These are phyloP conservation scores for Sphaeridia pumilis DNA, from an alignment of 2,888 invertebrate genomes.

Conservation along the genomic window DNA sequence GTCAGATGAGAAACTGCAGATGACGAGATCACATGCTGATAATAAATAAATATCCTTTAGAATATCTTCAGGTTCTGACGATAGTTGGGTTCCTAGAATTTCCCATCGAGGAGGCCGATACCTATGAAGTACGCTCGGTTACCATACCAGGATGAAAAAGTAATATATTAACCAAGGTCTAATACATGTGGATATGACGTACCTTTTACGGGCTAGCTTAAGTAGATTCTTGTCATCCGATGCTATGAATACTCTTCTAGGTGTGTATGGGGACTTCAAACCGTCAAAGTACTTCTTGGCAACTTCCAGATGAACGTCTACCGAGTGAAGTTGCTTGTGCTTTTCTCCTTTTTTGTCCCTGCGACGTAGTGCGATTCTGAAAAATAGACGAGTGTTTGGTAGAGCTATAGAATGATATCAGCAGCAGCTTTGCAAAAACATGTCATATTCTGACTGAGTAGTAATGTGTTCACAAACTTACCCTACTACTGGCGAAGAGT, in stretches of 20 bases:
- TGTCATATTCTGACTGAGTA: not conserved
- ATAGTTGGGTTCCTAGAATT: conserved; percentile 19
- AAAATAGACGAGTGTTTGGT: too few relatives aligned
- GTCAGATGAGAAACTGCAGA: conserved; percentile 25
- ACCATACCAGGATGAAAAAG: too few relatives aligned
- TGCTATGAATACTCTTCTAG: conserved; percentile 20
- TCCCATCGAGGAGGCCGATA: conserved; percentile 26
- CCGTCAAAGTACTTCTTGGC: conserved; percentile 23
- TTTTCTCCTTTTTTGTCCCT: conserved; percentile 28
- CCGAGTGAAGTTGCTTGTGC: conserved; percentile 18
- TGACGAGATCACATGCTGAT: conserved; percentile 19
- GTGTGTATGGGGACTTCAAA: conserved; percentile 15
- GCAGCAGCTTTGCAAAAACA: not conserved
- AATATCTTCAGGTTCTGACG: conserved; percentile 22
- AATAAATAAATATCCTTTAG: conserved; percentile 24
- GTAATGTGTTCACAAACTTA: not conserved
- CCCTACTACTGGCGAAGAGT: conserved; percentile 20
- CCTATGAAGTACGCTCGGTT: too few relatives aligned
- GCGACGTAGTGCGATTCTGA: conserved; percentile 22
- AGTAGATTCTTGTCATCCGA: conserved; percentile 25
- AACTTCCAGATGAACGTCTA: conserved; percentile 22
- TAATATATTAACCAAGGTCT: not conserved
- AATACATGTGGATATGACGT: not conserved
- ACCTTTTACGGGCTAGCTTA: conserved; percentile 20
- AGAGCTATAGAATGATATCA: not conserved